These are phyloP conservation scores for Diachrysia chrysitis DNA, from an alignment of 2,888 invertebrate genomes.

Conservation along the genomic window DNA sequence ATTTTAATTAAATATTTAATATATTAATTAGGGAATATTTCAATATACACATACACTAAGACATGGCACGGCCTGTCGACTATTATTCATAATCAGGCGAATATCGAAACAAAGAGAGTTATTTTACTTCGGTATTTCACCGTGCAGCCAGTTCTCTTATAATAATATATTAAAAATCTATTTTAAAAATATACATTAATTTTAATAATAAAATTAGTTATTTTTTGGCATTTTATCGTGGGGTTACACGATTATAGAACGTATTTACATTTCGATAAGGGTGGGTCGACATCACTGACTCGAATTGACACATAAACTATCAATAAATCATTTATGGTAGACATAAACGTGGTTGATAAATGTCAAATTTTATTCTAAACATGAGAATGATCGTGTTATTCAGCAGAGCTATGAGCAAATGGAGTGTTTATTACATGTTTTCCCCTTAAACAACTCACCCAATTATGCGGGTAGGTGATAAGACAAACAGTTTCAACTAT, in stretches of 20 bases:
- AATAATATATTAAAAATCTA: conserved; percentile 68
- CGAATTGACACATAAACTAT: conserved; percentile 58
- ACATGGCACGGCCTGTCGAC: conserved; percentile 78
- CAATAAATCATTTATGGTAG: conserved; percentile 39
- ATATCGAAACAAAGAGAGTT: conserved; percentile 53
- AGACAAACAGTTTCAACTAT: not conserved
- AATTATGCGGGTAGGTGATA: not conserved
- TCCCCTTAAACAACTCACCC: not conserved
- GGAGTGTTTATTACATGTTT: conserved; percentile 8
- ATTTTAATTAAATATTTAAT: conserved; percentile 55
- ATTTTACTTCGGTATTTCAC: conserved; percentile 82
- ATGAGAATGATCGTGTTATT: conserved; percentile 26
- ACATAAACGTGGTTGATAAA: conserved; percentile 36
- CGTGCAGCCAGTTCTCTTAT: conserved; percentile 76
- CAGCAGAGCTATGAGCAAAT: conserved; percentile 19
- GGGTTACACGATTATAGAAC: conserved; percentile 67
- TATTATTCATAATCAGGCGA: conserved; percentile 59
- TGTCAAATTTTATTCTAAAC: conserved; percentile 30
- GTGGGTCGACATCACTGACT: conserved; percentile 65
- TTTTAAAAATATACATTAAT: conserved; percentile 69
- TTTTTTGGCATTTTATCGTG: conserved; percentile 79
- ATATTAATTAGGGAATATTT: conserved; percentile 66
- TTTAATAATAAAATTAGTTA: conserved; percentile 68
- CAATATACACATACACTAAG: conserved; percentile 71
- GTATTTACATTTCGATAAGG: conserved; percentile 70